Evolutionary conservation across 2,113 vertebrate species (phyloP).

Genomic region (Rhea americana): DNA sequence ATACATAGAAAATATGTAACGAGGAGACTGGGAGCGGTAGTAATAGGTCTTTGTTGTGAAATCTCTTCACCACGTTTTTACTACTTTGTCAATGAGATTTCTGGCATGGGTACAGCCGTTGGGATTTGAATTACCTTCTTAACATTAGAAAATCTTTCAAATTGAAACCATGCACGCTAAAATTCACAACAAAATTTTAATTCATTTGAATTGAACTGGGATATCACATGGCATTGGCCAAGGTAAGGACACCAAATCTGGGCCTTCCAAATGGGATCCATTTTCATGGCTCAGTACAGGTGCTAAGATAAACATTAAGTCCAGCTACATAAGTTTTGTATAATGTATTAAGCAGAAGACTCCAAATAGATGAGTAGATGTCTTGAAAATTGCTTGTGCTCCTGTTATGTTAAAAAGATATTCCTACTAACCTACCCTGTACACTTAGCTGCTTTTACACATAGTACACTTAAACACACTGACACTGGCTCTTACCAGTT

Average conservation of each 20-base stretch:
- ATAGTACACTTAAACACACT: accelerated
- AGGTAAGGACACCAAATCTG: background rate
- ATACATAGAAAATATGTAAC: background rate
- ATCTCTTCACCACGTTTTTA: background rate
- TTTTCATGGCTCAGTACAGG: background rate
- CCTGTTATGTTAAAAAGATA: background rate
- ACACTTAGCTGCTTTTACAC: background rate
- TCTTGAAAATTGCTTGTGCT: background rate
- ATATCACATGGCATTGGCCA: too few species aligned
- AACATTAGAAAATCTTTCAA: background rate
- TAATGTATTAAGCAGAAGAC: background rate
- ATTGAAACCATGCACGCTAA: background rate
- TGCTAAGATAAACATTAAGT: background rate
- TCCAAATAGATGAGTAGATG: background rate
- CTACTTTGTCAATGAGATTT: background rate
- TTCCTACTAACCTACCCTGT: background rate
- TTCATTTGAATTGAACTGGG: background rate
- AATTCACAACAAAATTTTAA: background rate
- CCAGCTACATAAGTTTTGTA: background rate
- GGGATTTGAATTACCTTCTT: background rate
- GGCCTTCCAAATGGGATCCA: background rate
- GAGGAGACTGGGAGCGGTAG: background rate
- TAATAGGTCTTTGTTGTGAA: accelerated
- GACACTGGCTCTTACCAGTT: background rate
- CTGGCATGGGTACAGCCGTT: accelerated